A percentile compares a stretch with the other conserved stretches of the same genome.
Conservation (phyloP, 2,888 invertebrate species). For the Nipponacmea schrenckii region DNA sequence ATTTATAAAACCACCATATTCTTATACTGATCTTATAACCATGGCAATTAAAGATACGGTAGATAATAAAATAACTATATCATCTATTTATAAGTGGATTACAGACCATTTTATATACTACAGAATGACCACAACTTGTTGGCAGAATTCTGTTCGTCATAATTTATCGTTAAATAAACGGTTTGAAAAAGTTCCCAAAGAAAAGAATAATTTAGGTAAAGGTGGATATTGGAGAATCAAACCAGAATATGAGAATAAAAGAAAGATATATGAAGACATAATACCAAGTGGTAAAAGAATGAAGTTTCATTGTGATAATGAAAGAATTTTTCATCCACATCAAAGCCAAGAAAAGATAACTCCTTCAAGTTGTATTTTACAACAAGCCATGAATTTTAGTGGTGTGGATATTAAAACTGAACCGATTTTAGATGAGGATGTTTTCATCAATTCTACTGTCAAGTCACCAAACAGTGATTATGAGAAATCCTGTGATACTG, state of each 20-base stretch:
- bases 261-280: background rate
- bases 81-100: conserved; percentile 1
- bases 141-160: conserved; percentile 90
- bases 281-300: background rate
- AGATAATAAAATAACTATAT: background rate
- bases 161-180: conserved; percentile 97
- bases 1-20: background rate
- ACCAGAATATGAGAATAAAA: background rate
- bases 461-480: too few species aligned
- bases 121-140: background rate
- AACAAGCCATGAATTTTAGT: too few species aligned
- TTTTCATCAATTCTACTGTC: too few species aligned
- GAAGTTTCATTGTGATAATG: background rate
- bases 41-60: background rate
- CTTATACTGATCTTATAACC: background rate
- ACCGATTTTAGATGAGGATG: too few species aligned
- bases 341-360: too few species aligned
- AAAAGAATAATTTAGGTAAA: background rate
- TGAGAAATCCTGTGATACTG: too few species aligned
- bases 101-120: background rate
- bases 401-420: too few species aligned
- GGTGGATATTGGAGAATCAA: conserved; percentile 7
- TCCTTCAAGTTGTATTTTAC: too few species aligned
- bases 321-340: too few species aligned
- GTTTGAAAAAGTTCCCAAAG: conserved; percentile 85